Base-by-base conservation (phyloP, 2,888 invertebrate species). In the Alloscopus bannaensis region DNA sequence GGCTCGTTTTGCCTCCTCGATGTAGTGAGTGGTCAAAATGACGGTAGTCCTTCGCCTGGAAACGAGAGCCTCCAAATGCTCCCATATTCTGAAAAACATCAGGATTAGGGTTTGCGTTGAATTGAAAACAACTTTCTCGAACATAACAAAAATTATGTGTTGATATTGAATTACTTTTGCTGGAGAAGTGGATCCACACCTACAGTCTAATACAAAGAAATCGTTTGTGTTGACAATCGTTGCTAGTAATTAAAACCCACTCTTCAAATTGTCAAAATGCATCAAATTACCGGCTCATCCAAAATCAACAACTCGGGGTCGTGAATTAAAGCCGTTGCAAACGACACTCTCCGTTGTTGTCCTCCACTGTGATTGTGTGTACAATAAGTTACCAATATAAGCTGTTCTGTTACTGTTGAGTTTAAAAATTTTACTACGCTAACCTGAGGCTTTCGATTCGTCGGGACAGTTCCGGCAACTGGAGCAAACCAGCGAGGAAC, bases 51-150 rank as follows among this genome's bases (percentile, higher is more conserved):
- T 93, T 50, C 95, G 94, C 83, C 94, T 93, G 89, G 94, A 94
- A 86, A 96, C 95, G 87, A 97, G 95, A 87, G 95, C 93, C 78
- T 96, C 94, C 88, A 97, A 90, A 88, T 97, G 95, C 86, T 94
- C 95, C 97, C 97, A 97, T 88, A 97, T 97, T 88, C 95, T 96
- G 88, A 57, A n/a, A n/a, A n/a, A n/a, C n/a, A n/a, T n/a, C n/a
- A n/a, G n/a, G n/a, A 18, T 50, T 18, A 20, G 6, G 18, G 50
- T 50, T 18, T 50, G 50, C 50, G 50, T 16, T 11, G 40, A 11
- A 40, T 40, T 8, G 18, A 18, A 16, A 50, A 18, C 18, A 36
- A n/a, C 13, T 92, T 11, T 16, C 45, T n/a, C n/a, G n/a, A n/a
- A n/a, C n/a, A n/a, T n/a, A n/a, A n/a, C n/a, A n/a, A n/a, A n/a